A percentile compares a stretch with the other conserved stretches of the same genome.
These are phyloP conservation scores for Sebastes hopkinsi DNA, from an alignment of 2,797 vertebrate species.

Conservation along the genomic window DNA sequence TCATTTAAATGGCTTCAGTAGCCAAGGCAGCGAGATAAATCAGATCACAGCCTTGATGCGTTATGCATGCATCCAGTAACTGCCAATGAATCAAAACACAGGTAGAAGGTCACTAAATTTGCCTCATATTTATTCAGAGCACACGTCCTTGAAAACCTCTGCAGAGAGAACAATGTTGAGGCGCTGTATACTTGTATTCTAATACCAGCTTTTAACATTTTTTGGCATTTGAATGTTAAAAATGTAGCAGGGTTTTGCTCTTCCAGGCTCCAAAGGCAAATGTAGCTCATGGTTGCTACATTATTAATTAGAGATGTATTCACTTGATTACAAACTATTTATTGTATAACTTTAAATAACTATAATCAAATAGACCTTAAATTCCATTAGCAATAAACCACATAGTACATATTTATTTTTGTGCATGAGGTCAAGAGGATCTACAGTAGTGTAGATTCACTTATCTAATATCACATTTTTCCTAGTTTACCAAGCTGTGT, in stretches of 20 bases:
- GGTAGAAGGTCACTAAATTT: slow-evolving; percentile 81
- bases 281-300: slow-evolving; percentile 30
- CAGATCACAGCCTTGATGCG: slow-evolving; percentile 75
- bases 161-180: slow-evolving; percentile 57
- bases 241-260: slow-evolving; percentile 41
- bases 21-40: slow-evolving; percentile 73
- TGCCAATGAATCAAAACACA: slow-evolving; percentile 80
- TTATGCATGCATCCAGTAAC: slow-evolving; percentile 76
- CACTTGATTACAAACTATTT: neutral
- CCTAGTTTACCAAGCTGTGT: neutral
- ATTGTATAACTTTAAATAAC: neutral
- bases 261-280: slow-evolving; percentile 32
- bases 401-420: neutral
- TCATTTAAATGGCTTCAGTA: slow-evolving; percentile 72
- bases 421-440: neutral
- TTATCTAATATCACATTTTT: neutral
- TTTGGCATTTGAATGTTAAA: slow-evolving; percentile 43
- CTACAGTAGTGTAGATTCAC: neutral
- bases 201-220: slow-evolving; percentile 54
- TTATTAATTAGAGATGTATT: neutral
- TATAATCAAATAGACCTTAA: neutral
- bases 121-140: slow-evolving; percentile 78
- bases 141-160: slow-evolving; percentile 75
- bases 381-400: neutral
- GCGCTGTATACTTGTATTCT: slow-evolving; percentile 40